Conservation (phyloP, 1,140 invertebrate species). For the Calliphora vicina region DNA sequence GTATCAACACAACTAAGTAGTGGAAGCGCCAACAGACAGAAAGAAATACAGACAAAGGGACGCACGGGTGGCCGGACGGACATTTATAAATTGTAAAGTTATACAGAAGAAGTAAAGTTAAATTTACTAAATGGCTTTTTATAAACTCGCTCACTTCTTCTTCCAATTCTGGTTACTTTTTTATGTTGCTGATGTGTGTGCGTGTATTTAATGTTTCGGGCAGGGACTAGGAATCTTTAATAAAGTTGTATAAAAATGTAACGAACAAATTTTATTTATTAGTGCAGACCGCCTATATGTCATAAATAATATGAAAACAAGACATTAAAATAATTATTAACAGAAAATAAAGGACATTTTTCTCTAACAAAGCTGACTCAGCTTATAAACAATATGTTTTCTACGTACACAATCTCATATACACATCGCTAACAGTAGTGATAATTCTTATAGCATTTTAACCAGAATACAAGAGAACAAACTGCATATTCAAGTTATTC, state of each 20-base stretch:
- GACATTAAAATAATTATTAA: slow-evolving; percentile 33
- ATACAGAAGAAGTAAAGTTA: slow-evolving; percentile 31
- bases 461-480: too few relatives aligned
- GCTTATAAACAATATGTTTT: slow-evolving; percentile 18
- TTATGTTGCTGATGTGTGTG: not conserved
- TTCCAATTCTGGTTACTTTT: not conserved
- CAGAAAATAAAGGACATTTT: slow-evolving; percentile 18
- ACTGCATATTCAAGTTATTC: too few relatives aligned
- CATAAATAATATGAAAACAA: slow-evolving; percentile 24
- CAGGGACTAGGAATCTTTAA: not conserved
- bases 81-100: slow-evolving; percentile 27
- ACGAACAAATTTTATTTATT: slow-evolving; percentile 19
- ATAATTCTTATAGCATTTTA: too few relatives aligned
- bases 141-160: slow-evolving; percentile 1
- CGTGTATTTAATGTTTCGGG: not conserved
- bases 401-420: not conserved
- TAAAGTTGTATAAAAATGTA: slow-evolving; percentile 12
- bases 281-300: slow-evolving; percentile 13
- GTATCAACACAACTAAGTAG: not conserved
- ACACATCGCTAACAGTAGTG: too few relatives aligned
- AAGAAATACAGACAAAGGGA: not conserved
- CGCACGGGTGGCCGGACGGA: not conserved
- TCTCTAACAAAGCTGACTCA: slow-evolving; percentile 19
- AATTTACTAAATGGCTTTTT: slow-evolving; percentile 30
- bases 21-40: not conserved